A percentile compares a stretch with the other conserved stretches of the same genome.
Conservation (phyloP, 2,888 invertebrate species). For the Chaetogeoica ovagalla region DNA sequence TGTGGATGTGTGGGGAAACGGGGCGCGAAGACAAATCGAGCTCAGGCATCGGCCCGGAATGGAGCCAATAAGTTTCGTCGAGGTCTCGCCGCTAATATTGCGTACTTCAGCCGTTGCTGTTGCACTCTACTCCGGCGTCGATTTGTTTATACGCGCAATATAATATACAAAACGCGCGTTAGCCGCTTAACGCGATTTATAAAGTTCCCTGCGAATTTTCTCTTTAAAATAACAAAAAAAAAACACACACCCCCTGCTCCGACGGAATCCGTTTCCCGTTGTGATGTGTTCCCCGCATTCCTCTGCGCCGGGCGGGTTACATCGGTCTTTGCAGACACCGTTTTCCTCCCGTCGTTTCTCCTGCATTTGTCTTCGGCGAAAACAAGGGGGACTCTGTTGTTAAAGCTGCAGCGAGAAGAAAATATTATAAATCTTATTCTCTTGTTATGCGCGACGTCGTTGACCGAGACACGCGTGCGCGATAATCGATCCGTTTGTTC, state of each 20-base stretch:
- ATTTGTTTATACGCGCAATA: constrained; percentile 23
- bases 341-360: background rate
- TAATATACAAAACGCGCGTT: constrained; percentile 41
- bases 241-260: background rate
- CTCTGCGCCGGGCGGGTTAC: constrained; percentile 9
- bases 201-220: constrained; percentile 39
- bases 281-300: constrained; percentile 10
- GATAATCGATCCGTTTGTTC: too few species aligned
- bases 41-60: constrained; percentile 17
- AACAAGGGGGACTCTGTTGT: too few species aligned
- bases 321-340: constrained; percentile 28
- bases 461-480: too few species aligned
- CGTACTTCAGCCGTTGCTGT: background rate
- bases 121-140: constrained; percentile 13
- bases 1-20: too few species aligned
- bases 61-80: constrained; percentile 43
- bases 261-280: constrained; percentile 9
- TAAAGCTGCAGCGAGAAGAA: too few species aligned
- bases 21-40: constrained; percentile 41
- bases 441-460: too few species aligned
- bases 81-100: constrained; percentile 29
- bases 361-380: background rate
- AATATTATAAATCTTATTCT: too few species aligned
- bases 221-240: background rate
- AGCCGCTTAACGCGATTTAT: constrained; percentile 44